These are phyloP conservation scores for Sarcophaga variegata DNA, from an alignment of 2,888 invertebrate species.

Conservation along the genomic window DNA sequence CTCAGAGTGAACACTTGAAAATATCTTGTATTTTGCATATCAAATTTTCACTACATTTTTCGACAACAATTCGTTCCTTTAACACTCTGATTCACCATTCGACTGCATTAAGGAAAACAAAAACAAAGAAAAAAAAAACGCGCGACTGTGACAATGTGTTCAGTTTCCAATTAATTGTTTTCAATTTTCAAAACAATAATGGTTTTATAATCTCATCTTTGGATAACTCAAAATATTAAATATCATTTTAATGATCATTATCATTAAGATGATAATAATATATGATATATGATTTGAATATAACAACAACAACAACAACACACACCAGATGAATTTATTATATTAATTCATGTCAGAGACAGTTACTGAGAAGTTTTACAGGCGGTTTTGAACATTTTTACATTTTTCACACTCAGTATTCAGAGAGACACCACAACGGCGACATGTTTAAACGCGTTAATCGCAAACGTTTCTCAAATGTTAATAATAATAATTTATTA, in stretches of 20 bases:
- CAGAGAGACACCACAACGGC: conserved; percentile 58
- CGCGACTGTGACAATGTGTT: conserved; percentile 57
- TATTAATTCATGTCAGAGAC: conserved; percentile 54
- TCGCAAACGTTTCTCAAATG: not conserved
- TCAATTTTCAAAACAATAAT: conserved; percentile 26
- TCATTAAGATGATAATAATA: not conserved
- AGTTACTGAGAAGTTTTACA: not conserved
- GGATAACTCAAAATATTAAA: conserved; percentile 49
- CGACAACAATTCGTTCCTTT: conserved; percentile 20
- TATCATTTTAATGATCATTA: conserved; percentile 64
- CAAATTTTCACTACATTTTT: not conserved
- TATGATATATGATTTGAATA: conserved; percentile 52
- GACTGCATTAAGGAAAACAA: conserved; percentile 33
- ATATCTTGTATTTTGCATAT: not conserved
- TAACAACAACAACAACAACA: not conserved
- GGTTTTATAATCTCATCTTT: conserved; percentile 48
- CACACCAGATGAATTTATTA: not conserved
- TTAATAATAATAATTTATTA: conserved; percentile 10
- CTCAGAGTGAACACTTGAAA: not conserved
- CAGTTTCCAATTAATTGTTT: conserved; percentile 53
- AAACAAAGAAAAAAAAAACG: conserved; percentile 32
- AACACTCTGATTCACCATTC: conserved; percentile 36
- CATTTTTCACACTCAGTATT: conserved; percentile 57
- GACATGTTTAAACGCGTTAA: conserved; percentile 56
- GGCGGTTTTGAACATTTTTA: not conserved